Conservation (phyloP, 2,888 invertebrate species). For the Rhamnusium bicolor region DNA sequence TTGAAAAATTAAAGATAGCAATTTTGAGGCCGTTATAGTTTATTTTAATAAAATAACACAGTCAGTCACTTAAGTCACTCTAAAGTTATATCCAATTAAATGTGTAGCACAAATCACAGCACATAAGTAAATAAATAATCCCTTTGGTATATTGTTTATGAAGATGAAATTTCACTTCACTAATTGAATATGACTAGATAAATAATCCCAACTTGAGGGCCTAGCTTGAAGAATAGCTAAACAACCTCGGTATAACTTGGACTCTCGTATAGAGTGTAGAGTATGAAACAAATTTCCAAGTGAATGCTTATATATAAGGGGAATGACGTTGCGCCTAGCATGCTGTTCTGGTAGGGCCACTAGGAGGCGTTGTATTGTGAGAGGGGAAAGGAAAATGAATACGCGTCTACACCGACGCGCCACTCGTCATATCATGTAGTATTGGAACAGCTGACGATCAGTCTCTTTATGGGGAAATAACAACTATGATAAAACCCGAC, state of each 20-base stretch:
- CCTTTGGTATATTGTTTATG: conserved; percentile 46
- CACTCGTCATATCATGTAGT: conserved; percentile 12
- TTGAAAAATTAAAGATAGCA: conserved; percentile 67
- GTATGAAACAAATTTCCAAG: neutral
- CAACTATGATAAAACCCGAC: conserved; percentile 13
- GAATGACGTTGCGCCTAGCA: conserved; percentile 48
- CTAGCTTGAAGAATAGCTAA: conserved; percentile 60
- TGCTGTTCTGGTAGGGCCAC: conserved; percentile 29
- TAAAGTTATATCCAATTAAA: neutral
- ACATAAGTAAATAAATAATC: conserved; percentile 47
- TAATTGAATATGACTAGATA: conserved; percentile 55
- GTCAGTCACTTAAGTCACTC: conserved; percentile 19
- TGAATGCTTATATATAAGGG: conserved; percentile 49
- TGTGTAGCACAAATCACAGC: conserved; percentile 36
- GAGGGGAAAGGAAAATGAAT: conserved; percentile 10
- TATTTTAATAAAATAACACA: conserved; percentile 3
- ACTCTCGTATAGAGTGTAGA: neutral
- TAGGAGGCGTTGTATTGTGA: neutral
- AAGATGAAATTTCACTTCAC: conserved; percentile 30
- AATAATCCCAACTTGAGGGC: conserved; percentile 52
- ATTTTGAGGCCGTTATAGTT: conserved; percentile 64
- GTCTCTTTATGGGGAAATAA: conserved; percentile 25
- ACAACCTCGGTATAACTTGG: conserved; percentile 54
- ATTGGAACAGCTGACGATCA: conserved; percentile 29
- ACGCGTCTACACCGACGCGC: conserved; percentile 26